Evolutionary conservation across 2,797 vertebrate genomes (phyloP).

Genomic region (Microtus obscurus): DNA sequence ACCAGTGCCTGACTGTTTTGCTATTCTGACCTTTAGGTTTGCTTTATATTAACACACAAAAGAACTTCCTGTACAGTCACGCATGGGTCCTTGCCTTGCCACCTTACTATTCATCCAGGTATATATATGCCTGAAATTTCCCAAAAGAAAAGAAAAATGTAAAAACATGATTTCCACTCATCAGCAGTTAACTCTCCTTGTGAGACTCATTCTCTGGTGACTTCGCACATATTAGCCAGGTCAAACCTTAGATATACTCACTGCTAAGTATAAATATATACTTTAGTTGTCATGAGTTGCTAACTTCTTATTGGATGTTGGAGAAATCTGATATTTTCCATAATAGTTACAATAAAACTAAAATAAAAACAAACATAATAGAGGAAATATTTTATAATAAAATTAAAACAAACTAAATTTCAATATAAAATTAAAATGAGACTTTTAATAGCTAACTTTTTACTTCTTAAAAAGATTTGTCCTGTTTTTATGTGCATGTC

Average conservation of each 20-base stretch:
- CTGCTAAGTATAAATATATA: neutral
- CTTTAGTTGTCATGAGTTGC: neutral
- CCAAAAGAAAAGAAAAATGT: neutral
- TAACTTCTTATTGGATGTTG: neutral
- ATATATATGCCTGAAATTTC: neutral
- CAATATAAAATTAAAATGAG: neutral
- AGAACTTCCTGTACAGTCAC: no score
- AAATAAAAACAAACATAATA: neutral
- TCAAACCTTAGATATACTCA: neutral
- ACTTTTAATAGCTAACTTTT: neutral
- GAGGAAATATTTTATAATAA: neutral
- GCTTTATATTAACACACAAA: no score
- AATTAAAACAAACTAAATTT: neutral
- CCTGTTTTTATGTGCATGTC: neutral
- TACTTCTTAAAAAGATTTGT: neutral
- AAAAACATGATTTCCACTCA: neutral
- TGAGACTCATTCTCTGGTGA: neutral
- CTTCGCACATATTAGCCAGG: neutral
- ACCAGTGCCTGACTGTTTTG: no score
- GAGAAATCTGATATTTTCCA: neutral
- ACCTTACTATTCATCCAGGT: neutral
- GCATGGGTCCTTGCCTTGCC: neutral
- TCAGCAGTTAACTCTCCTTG: neutral
- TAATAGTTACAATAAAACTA: neutral
- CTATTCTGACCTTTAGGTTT: no score